Evolutionary conservation across 2,113 vertebrate species (phyloP), one percentile per base, ranked within the genome.

Genomic region (Anhinga rufa): DNA sequence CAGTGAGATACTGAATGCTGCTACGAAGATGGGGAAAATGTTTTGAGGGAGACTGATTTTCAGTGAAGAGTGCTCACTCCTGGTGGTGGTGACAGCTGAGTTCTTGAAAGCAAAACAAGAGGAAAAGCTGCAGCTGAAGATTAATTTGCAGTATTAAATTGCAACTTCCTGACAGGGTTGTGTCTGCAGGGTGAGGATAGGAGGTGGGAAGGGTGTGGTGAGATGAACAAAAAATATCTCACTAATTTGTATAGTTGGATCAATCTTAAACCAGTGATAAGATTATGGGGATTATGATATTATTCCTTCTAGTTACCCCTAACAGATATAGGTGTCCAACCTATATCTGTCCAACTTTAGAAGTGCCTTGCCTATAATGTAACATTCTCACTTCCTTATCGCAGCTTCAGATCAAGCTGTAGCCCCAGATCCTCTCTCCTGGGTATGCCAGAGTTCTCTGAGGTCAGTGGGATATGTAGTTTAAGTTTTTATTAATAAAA

Each of bases 61-160:
- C 4, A 0, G 34, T 31, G 69, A 32, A 25, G 81, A 25, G 24
- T 15, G 3, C 18, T 60, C 0, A 0, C 49, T 79, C 38, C 32
- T 76, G 26, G 17, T 72, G 49, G 26, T 32, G 49, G 46, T 77
- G 38, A 32, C 12, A 12, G 52, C n/a, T 0, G 20, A 48, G 69
- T 12, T 89, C 38, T 55, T 72, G 65, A 86, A 83, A 97, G 51
- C 2, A 6, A 90, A 75, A 46, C 26, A 14, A 66, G 84, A 91
- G 57, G 82, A 72, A 77, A 74, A 82, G 26, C 44, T 66, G 81
- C 34, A 69, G 49, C 31, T 92, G 10, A 46, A 78, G 74, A 76
- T 92, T 44, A 80, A 49, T 28, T 85, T 29, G 5, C 31, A 40
- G 14, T 51, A 36, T 51, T 91, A 25, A 91, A 40, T 51, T 61